Evolutionary conservation across 1,140 invertebrate genomes (phyloP).

Genomic region (Contarinia nasturtii): DNA sequence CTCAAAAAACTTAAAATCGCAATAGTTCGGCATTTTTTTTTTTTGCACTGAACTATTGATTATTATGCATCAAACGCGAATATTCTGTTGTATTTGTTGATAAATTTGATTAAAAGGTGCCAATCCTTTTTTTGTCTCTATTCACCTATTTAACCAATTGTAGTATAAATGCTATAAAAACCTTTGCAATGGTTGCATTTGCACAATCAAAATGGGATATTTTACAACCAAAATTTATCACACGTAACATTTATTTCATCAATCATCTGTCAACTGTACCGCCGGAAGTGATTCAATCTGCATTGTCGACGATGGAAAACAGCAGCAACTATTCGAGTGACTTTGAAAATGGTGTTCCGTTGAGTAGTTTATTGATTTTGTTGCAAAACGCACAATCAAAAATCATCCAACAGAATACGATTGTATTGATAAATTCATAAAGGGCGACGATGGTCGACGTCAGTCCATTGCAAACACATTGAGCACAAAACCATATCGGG

Average conservation of each 20-base stretch:
- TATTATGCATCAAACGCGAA: too few species aligned
- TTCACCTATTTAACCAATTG: too few species aligned
- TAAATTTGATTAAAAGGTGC: too few species aligned
- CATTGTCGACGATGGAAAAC: slow-evolving; percentile 79
- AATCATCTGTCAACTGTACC: slow-evolving; percentile 42
- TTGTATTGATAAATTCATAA: slow-evolving; percentile 85
- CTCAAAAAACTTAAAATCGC: too few species aligned
- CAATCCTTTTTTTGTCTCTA: too few species aligned
- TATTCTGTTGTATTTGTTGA: too few species aligned
- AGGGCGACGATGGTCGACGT: slow-evolving; percentile 62
- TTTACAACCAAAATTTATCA: slow-evolving; percentile 68
- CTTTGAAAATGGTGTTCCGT: slow-evolving; percentile 76
- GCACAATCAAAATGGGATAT: slow-evolving; percentile 58
- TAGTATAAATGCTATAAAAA: neutral
- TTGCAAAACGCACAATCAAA: slow-evolving; percentile 29
- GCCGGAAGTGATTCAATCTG: slow-evolving; percentile 56
- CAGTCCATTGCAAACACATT: slow-evolving; percentile 55
- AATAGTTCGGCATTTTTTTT: too few species aligned
- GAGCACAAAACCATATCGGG: slow-evolving; percentile 60
- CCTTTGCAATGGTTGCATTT: too few species aligned
- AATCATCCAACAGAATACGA: slow-evolving; percentile 80
- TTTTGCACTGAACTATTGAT: too few species aligned
- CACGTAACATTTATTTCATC: slow-evolving; percentile 63
- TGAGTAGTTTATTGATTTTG: slow-evolving; percentile 62
- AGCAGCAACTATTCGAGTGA: slow-evolving; percentile 57